Evolutionary conservation across 2,888 invertebrate species (phyloP).

Genomic region (Oxyteleia sp.): DNA sequence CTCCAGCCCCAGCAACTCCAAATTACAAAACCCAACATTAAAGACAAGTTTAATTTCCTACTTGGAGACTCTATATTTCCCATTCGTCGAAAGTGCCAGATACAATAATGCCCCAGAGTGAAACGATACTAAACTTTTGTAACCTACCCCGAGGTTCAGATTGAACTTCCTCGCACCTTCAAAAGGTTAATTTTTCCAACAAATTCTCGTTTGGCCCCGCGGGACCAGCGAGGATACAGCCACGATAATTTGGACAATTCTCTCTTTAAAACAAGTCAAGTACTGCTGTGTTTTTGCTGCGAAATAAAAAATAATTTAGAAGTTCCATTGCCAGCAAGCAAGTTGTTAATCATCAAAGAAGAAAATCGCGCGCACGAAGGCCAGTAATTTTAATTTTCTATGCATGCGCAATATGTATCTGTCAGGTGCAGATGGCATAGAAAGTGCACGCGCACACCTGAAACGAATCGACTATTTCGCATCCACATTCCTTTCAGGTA

Average conservation of each 20-base stretch:
- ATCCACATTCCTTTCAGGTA: conserved; percentile 17
- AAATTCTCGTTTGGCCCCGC: no score
- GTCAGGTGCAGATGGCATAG: conserved; percentile 35
- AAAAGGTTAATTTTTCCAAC: no score
- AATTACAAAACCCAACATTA: conserved; percentile 26
- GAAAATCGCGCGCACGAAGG: conserved; percentile 10
- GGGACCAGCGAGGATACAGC: no score
- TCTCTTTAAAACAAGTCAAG: conserved; percentile 16
- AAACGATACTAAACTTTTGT: background rate
- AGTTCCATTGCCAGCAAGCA: background rate
- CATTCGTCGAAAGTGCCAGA: background rate
- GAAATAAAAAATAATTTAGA: conserved; percentile 1
- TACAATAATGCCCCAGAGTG: background rate
- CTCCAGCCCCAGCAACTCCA: conserved; percentile 5
- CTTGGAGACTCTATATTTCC: background rate
- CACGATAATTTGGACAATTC: background rate
- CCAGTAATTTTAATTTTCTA: conserved; percentile 47
- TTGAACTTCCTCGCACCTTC: no score
- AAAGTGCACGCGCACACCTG: conserved; percentile 21
- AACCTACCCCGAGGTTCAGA: background rate
- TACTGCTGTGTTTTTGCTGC: conserved; percentile 23
- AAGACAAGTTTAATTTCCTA: conserved; percentile 26
- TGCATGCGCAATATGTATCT: conserved; percentile 57
- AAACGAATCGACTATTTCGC: conserved; percentile 13
- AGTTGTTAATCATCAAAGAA: conserved; percentile 7